Evolutionary conservation across 2,797 vertebrate genomes (phyloP).

Genomic region (Clarias platycephalus): DNA sequence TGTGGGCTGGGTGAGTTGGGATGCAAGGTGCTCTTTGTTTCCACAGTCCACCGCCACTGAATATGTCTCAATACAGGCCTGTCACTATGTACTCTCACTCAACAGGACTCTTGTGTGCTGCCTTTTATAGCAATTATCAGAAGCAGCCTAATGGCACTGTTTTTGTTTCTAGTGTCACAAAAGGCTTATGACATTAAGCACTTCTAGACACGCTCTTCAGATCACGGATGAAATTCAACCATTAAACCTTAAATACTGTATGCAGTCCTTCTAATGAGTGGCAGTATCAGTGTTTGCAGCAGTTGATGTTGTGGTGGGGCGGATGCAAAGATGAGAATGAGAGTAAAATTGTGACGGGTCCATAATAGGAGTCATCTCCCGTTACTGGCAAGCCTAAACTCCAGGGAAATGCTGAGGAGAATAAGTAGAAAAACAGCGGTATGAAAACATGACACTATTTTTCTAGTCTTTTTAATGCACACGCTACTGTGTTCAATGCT

Average conservation of each 20-base stretch:
- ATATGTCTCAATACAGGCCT: slow-evolving; percentile 8
- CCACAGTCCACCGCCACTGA: neutral
- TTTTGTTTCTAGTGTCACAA: slow-evolving; percentile 7
- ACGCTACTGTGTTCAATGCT: slow-evolving; percentile 21
- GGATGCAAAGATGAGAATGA: slow-evolving; percentile 5
- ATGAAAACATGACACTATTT: slow-evolving; percentile 33
- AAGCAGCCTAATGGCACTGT: slow-evolving; percentile 7
- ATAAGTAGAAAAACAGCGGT: slow-evolving; percentile 12
- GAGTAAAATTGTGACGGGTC: slow-evolving; percentile 9
- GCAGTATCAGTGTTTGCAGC: slow-evolving; percentile 13
- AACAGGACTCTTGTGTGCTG: slow-evolving; percentile 18
- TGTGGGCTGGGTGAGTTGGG: slow-evolving; percentile 4
- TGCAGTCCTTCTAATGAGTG: slow-evolving; percentile 11
- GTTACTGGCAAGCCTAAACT: slow-evolving; percentile 14
- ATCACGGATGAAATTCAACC: neutral
- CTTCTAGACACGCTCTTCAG: neutral
- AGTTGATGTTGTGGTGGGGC: neutral
- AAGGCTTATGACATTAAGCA: slow-evolving; percentile 3
- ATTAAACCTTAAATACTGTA: neutral
- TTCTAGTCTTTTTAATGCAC: slow-evolving; percentile 11
- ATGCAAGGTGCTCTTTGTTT: slow-evolving; percentile 3
- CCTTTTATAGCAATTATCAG: slow-evolving; percentile 33
- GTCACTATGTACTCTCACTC: slow-evolving; percentile 14
- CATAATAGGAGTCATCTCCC: slow-evolving; percentile 36
- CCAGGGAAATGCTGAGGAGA: slow-evolving; percentile 18